Percentiles rank a stretch among this genome's conserved stretches.
phyloP scores from a whole-genome alignment of 1,140 invertebrate species.

The Drosophila tristis region DNA sequence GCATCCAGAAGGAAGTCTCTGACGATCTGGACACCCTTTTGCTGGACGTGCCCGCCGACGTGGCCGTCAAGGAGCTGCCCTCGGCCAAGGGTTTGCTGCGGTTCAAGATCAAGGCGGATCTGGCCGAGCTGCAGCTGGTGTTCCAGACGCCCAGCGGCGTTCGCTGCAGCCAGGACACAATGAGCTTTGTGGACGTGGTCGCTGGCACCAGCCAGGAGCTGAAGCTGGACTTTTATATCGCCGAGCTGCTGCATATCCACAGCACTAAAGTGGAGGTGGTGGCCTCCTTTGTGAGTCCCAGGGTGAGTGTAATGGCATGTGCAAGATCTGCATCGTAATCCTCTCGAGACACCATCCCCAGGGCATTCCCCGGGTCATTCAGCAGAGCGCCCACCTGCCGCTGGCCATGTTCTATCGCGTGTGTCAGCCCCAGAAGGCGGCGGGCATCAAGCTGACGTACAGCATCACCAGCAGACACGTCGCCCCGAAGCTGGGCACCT shows the following conservation, averaged over 20 bases:
- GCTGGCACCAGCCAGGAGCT: constrained; percentile 50
- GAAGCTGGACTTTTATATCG: constrained; percentile 70
- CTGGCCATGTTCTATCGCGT: constrained; percentile 74
- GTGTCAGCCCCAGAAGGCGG: constrained; percentile 73
- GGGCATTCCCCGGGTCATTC: constrained; percentile 75
- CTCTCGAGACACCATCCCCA: constrained; percentile 2
- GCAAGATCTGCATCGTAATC: neutral
- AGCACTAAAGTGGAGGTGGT: constrained; percentile 63
- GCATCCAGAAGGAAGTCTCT: constrained; percentile 43
- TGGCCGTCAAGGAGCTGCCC: constrained; percentile 71
- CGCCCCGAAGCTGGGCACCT: constrained; percentile 59
- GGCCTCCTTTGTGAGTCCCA: constrained; percentile 68
- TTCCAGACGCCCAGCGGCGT: constrained; percentile 61
- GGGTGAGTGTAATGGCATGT: constrained; percentile 32
- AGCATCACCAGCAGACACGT: constrained; percentile 65
- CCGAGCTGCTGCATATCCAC: constrained; percentile 67
- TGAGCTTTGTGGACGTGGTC: constrained; percentile 62
- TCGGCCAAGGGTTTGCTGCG: constrained; percentile 62
- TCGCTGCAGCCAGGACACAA: constrained; percentile 64
- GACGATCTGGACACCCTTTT: constrained; percentile 71
- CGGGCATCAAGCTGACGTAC: constrained; percentile 76
- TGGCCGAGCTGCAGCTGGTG: constrained; percentile 72
- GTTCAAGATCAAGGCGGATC: constrained; percentile 54
- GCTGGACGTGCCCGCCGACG: constrained; percentile 72
- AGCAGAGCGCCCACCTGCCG: constrained; percentile 64